Percentiles rank a stretch among this genome's conserved stretches.
Evolutionary conservation across 1,140 invertebrate species (phyloP).

Genomic region (Lucilia sericata): DNA sequence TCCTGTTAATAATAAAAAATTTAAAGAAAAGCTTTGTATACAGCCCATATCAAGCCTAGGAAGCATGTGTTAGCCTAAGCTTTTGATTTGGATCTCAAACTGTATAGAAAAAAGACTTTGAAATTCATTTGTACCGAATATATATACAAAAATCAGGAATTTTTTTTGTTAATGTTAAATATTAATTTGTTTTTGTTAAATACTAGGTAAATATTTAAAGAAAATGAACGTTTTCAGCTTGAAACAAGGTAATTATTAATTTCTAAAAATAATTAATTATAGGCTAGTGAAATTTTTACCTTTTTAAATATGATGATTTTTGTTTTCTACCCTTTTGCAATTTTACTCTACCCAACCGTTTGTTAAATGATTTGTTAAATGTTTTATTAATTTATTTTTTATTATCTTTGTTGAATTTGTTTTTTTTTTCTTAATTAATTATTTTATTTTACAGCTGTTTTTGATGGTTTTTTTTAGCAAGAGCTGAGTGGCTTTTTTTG

Average conservation of each 20-base stretch:
- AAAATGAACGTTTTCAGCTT: slow-evolving; percentile 41
- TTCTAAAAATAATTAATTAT: slow-evolving; percentile 14
- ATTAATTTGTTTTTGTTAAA: slow-evolving; percentile 6
- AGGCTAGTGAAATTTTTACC: slow-evolving; percentile 21
- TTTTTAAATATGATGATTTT: not conserved
- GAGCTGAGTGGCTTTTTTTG: slow-evolving; percentile 42
- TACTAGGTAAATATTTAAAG: not conserved
- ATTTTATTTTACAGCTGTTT: not conserved
- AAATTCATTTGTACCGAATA: not conserved
- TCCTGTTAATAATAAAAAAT: too few species aligned
- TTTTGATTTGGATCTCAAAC: too few species aligned
- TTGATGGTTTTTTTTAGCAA: slow-evolving; percentile 14
- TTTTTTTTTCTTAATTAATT: not conserved
- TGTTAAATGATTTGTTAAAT: not conserved
- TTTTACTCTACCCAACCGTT: not conserved
- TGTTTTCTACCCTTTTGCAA: not conserved
- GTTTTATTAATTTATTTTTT: slow-evolving; percentile 11
- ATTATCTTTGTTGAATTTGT: not conserved
- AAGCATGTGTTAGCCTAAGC: too few species aligned
- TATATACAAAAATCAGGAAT: not conserved
- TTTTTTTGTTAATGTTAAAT: not conserved
- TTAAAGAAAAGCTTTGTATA: too few species aligned
- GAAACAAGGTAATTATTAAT: slow-evolving; percentile 28
- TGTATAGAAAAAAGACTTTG: too few species aligned
- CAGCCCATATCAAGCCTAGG: too few species aligned